Base-by-base conservation (phyloP, 1,140 invertebrate genomes). In the Cotesia vestalis region DNA sequence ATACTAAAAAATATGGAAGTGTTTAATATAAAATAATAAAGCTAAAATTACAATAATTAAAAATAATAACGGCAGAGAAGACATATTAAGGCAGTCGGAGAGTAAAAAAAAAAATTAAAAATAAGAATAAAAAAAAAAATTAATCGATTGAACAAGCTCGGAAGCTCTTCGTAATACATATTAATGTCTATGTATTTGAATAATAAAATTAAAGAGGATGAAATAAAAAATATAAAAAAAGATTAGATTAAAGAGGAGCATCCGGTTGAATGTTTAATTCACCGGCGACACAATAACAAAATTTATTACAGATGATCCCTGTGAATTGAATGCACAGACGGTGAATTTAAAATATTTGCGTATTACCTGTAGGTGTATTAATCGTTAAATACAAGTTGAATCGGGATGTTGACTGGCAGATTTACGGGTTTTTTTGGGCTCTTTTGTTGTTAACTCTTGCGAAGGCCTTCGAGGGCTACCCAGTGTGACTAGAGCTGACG, bases 401-500 rank as follows among this genome's bases (percentile, higher is more conserved):
- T 93, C 92, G 62, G 92, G 91, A 85, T 93, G 91, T 80, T 93
- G 92, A 83, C 91, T 92, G 80, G 91, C 89, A 20, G 88, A 87
- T 83, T 92, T 92, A 73, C 90, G 85, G 69, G 89, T 88, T 82
- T 91, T 89, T 40, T 88, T 89, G 62, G 89, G 88, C 77, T 93
- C 92, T 67, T 88, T 89, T 77, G 90, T 90, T 27, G 88, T 88
- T 82, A 92, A 89, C 75, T 91, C 88, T 79, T 91, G 89, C 71
- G 92, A 92, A 59, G 91, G 89, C 80, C 92, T 91, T 71, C 92
- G 86, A 36, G 92, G 92, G 85, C 93, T 94, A 14, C 94, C 94
- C 55, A 95, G 86, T 69, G 94, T 94, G 69, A 96, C 94, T 76
- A 96, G 90, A 70, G 94, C 93, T 76, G 94, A 95, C 57, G 93